These are phyloP conservation scores for Sebastes minor DNA, from an alignment of 2,797 vertebrate genomes.

Conservation along the genomic window DNA sequence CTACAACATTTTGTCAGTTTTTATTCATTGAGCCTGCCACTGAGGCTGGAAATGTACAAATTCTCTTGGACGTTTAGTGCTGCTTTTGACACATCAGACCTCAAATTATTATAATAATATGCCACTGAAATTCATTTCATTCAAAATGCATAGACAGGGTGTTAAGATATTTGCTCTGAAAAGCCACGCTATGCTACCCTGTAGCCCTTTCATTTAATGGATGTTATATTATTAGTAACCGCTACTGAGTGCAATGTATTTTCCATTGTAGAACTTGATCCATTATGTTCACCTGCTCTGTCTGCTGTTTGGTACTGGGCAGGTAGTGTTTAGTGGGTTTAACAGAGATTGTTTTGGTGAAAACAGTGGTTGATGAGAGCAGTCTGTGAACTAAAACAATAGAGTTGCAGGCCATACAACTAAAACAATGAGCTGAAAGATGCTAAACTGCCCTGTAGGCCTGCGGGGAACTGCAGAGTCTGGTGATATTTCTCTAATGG, in stretches of 20 bases:
- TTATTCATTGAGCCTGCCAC: neutral
- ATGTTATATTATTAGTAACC: neutral
- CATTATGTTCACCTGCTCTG: neutral
- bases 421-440: constrained; percentile 20
- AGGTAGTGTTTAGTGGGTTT: neutral
- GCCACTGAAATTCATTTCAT: neutral
- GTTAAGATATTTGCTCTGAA: neutral
- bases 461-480: neutral
- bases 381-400: neutral
- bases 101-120: neutral
- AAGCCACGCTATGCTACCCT: neutral
- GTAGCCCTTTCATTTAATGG: neutral
- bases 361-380: too few species aligned
- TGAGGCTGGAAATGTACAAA: neutral
- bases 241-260: neutral
- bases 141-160: neutral
- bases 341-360: neutral
- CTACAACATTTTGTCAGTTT: neutral
- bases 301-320: neutral
- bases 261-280: neutral
- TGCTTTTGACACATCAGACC: neutral
- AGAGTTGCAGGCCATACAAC: neutral
- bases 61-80: neutral
- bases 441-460: neutral
- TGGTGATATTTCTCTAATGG: neutral